These are phyloP conservation scores for Cirrhinus molitorella DNA, from an alignment of 2,797 vertebrate genomes.

Conservation along the genomic window DNA sequence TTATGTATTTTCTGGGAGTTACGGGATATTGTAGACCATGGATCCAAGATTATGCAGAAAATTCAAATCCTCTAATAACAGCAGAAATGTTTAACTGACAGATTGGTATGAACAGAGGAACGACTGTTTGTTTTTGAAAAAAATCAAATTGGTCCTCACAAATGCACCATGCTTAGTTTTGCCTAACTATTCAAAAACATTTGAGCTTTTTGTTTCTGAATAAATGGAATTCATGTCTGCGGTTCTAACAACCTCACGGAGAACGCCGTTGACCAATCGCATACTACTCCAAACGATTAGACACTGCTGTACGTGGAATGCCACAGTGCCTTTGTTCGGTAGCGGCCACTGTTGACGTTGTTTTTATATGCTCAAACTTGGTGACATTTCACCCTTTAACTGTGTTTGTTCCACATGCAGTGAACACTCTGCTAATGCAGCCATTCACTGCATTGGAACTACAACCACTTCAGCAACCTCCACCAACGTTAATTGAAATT, in stretches of 20 bases:
- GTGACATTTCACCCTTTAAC: not conserved
- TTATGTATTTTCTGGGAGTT: too few species aligned
- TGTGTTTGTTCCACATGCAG: not conserved
- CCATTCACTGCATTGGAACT: too few species aligned
- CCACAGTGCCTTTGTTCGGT: not conserved
- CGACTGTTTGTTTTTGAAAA: too few species aligned
- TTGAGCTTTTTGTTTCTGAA: not conserved
- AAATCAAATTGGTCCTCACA: not conserved
- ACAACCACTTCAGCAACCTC: too few species aligned
- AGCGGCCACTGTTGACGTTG: not conserved
- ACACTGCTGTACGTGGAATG: not conserved
- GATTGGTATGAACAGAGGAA: not conserved
- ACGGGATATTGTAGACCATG: too few species aligned
- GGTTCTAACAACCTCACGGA: not conserved
- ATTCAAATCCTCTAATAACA: not conserved
- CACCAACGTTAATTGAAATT: too few species aligned
- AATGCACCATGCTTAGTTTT: not conserved
- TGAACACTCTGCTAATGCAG: not conserved
- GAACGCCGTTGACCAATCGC: accelerated
- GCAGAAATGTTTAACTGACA: not conserved
- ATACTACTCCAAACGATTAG: not conserved
- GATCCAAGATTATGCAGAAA: not conserved
- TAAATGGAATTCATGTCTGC: not conserved
- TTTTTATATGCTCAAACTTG: not conserved
- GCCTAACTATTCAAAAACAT: not conserved